These are phyloP conservation scores for Polyploca ridens DNA, from an alignment of 2,888 invertebrate genomes.

Conservation along the genomic window DNA sequence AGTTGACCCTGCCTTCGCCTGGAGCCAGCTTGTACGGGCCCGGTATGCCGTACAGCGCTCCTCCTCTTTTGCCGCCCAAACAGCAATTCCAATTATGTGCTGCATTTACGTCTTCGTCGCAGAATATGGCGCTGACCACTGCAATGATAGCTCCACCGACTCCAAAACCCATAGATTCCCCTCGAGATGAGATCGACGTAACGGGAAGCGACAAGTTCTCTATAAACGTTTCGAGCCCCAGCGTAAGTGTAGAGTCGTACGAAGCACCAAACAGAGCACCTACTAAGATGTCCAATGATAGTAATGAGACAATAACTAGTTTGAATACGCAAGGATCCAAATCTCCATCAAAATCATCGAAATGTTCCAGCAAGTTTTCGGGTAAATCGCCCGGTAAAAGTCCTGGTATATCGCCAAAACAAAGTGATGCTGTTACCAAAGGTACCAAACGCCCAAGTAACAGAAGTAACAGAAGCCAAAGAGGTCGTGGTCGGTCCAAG, in stretches of 20 bases:
- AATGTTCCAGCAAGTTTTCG: constrained; percentile 86
- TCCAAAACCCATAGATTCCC: constrained; percentile 76
- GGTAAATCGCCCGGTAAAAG: constrained; percentile 88
- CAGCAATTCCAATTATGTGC: constrained; percentile 85
- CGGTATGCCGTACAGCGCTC: constrained; percentile 83
- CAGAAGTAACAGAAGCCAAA: constrained; percentile 73
- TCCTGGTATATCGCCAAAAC: constrained; percentile 88
- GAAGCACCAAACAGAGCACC: constrained; percentile 60
- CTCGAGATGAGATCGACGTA: constrained; percentile 71
- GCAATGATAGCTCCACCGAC: constrained; percentile 91
- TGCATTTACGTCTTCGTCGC: constrained; percentile 92
- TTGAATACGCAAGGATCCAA: constrained; percentile 62
- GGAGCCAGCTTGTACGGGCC: constrained; percentile 86
- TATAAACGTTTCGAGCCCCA: constrained; percentile 71
- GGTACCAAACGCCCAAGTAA: constrained; percentile 65
- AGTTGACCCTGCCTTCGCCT: constrained; percentile 88
- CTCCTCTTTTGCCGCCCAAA: constrained; percentile 83
- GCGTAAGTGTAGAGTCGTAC: constrained; percentile 67
- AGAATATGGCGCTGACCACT: constrained; percentile 92
- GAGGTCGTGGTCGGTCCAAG: constrained; percentile 80
- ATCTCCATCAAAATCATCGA: constrained; percentile 74
- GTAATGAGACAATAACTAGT: constrained; percentile 61
- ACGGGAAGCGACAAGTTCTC: constrained; percentile 69
- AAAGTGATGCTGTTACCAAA: constrained; percentile 77
- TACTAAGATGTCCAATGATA: constrained; percentile 71